phyloP scores from a whole-genome alignment of 30 jellyfish, hydroid and myxozoan species.

The Aurelia aurita region DNA sequence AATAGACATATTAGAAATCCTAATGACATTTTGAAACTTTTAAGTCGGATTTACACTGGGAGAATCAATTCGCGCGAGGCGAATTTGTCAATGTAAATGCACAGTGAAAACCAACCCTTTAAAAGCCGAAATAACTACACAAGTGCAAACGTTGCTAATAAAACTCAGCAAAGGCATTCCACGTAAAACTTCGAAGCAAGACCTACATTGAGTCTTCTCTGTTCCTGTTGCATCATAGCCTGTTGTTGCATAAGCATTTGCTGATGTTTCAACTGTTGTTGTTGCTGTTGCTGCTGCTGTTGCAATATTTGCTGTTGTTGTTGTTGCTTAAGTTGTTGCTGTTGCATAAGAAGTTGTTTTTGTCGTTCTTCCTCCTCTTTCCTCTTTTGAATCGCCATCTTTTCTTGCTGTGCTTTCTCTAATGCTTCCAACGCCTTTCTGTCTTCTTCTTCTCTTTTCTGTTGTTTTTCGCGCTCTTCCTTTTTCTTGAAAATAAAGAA shows the following conservation, averaged over 20 bases:
- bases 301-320: constrained; percentile 80
- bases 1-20: too few relatives aligned
- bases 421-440: constrained; percentile 22
- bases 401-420: constrained; percentile 56
- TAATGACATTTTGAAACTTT: too few relatives aligned
- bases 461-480: constrained; percentile 50
- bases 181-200: neutral
- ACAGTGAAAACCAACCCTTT: too few relatives aligned
- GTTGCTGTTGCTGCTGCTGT: constrained; percentile 51
- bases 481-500: constrained; percentile 3
- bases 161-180: neutral
- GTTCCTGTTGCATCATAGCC: constrained; percentile 56
- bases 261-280: constrained; percentile 64
- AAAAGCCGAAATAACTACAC: too few relatives aligned
- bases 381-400: constrained; percentile 16
- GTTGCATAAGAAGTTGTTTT: constrained; percentile 30
- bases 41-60: too few relatives aligned
- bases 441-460: constrained; percentile 54
- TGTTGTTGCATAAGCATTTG: constrained; percentile 76
- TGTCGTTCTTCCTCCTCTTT: constrained; percentile 44
- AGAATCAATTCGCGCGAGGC: too few relatives aligned
- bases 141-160: too few relatives aligned
- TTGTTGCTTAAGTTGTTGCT: constrained; percentile 56
- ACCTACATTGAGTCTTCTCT: constrained; percentile 46
- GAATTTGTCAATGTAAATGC: too few relatives aligned